Evolutionary conservation across 2,113 vertebrate genomes (phyloP).

Genomic region (Cettia cetti): DNA sequence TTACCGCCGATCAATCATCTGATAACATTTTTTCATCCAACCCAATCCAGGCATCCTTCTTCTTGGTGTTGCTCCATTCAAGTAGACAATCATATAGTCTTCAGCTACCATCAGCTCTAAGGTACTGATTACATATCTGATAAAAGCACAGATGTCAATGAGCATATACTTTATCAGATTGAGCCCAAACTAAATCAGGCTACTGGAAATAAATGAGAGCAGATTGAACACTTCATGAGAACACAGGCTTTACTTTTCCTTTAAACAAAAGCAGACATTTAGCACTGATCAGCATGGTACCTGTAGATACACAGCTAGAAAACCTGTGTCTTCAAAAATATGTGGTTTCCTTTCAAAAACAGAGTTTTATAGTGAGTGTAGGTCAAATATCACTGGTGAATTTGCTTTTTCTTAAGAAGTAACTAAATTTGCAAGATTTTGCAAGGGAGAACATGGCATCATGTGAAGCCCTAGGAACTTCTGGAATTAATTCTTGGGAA

Average conservation of each 20-base stretch:
- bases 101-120: slow-evolving; percentile 97
- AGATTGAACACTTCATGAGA: neutral
- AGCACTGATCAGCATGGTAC: neutral
- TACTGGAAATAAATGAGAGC: neutral
- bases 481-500: neutral
- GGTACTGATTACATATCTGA: slow-evolving; percentile 95
- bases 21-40: slow-evolving; percentile 98
- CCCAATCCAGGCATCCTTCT: slow-evolving; percentile 93
- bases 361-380: neutral
- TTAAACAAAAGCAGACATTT: neutral
- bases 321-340: neutral
- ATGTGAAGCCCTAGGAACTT: neutral
- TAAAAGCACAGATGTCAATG: neutral
- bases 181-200: neutral
- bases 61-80: slow-evolving; percentile 95
- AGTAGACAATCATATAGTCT: slow-evolving; percentile 97
- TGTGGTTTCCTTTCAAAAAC: neutral
- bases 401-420: neutral
- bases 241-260: neutral
- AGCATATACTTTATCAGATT: neutral
- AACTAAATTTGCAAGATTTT: neutral
- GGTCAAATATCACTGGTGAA: neutral
- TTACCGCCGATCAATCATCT: slow-evolving; percentile 96
- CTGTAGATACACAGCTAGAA: neutral
- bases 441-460: neutral